Percentiles rank a stretch among this genome's conserved stretches.
phyloP scores from a whole-genome alignment of 2,888 invertebrate genomes.

The Netelia melanura region DNA sequence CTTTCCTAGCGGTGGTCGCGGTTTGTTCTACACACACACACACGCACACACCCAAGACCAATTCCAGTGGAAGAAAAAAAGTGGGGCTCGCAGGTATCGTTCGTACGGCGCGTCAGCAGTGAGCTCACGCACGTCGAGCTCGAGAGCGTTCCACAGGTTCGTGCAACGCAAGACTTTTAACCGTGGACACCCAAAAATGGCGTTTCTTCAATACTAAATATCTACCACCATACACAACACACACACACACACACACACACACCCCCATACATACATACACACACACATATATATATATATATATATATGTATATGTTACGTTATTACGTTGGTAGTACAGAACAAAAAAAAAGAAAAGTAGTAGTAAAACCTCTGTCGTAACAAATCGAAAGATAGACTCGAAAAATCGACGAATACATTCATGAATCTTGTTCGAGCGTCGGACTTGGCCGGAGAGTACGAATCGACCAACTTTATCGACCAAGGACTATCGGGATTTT shows the following conservation, averaged over 20 bases:
- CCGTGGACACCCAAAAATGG: slow-evolving; percentile 80
- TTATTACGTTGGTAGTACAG: not conserved
- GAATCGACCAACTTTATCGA: too few species aligned
- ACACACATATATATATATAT: slow-evolving; percentile 14
- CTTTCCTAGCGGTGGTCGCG: slow-evolving; percentile 24
- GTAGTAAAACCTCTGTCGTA: too few species aligned
- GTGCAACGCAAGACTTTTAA: slow-evolving; percentile 64
- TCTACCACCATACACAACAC: slow-evolving; percentile 7
- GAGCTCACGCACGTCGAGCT: slow-evolving; percentile 79
- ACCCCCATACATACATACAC: not conserved
- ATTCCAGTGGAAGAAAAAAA: slow-evolving; percentile 26
- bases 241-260: too few species aligned
- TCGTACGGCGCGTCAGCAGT: slow-evolving; percentile 73
- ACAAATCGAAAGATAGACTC: too few species aligned
- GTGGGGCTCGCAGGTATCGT: slow-evolving; percentile 47
- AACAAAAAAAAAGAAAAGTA: too few species aligned
- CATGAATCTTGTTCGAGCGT: too few species aligned
- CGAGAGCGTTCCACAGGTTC: slow-evolving; percentile 69
- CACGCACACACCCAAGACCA: not conserved
- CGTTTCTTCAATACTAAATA: slow-evolving; percentile 75
- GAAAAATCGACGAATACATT: not conserved
- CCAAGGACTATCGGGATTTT: too few species aligned
- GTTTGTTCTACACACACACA: slow-evolving; percentile 5
- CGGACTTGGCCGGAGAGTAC: too few species aligned
- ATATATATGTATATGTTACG: slow-evolving; percentile 2